A percentile compares a stretch with the other conserved stretches of the same genome.
phyloP scores from a whole-genome alignment of 2,888 invertebrate genomes.

The Leptinotarsa rubiginosa region DNA sequence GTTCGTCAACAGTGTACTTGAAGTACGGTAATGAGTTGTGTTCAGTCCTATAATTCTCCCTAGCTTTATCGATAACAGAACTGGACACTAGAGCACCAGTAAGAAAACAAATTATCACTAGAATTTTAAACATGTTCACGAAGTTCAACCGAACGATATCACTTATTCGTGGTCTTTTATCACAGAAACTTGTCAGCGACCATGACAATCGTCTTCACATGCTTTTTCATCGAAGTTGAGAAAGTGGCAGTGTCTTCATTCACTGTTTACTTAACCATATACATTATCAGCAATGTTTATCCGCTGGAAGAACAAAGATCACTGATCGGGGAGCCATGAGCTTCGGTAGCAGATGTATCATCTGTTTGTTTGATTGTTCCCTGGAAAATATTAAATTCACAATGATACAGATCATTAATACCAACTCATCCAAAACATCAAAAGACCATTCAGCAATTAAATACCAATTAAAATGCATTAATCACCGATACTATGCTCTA shows the following conservation, averaged over 20 bases:
- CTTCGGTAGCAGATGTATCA: slow-evolving; percentile 50
- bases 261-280: slow-evolving; percentile 46
- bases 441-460: slow-evolving; percentile 40
- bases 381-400: slow-evolving; percentile 36
- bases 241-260: slow-evolving; percentile 26
- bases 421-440: slow-evolving; percentile 39
- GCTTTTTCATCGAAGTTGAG: slow-evolving; percentile 32
- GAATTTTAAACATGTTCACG: slow-evolving; percentile 40
- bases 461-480: slow-evolving; percentile 27
- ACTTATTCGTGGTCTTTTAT: slow-evolving; percentile 37
- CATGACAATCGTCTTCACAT: slow-evolving; percentile 11
- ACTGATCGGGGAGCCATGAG: slow-evolving; percentile 48
- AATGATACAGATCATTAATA: slow-evolving; percentile 44
- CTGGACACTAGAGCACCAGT: slow-evolving; percentile 39
- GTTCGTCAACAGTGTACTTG: slow-evolving; percentile 74
- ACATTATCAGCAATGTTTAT: slow-evolving; percentile 51
- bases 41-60: slow-evolving; percentile 28
- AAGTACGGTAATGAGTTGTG: slow-evolving; percentile 32
- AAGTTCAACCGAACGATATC: slow-evolving; percentile 29
- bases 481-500: not conserved
- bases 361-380: slow-evolving; percentile 32
- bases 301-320: slow-evolving; percentile 52
- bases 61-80: slow-evolving; percentile 35
- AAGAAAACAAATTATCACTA: slow-evolving; percentile 37
- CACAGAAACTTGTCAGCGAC: slow-evolving; percentile 35